Conservation (phyloP, 2,797 vertebrate genomes). For the Urosaurus nigricauda region DNA sequence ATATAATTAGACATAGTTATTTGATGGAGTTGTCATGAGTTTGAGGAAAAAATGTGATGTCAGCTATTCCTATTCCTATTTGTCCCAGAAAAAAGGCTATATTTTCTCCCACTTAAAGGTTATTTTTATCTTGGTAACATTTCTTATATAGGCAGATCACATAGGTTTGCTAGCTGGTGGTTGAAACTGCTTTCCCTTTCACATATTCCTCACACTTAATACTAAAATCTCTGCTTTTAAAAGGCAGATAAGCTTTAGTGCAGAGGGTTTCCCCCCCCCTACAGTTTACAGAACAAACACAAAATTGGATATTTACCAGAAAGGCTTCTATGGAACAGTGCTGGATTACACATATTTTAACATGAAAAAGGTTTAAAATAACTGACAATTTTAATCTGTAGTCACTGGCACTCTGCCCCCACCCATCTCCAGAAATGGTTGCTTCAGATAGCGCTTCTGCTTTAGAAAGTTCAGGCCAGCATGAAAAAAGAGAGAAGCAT, state of each 20-base stretch:
- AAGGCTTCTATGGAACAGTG: not conserved
- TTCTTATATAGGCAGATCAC: not conserved
- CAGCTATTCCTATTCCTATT: slow-evolving; percentile 8
- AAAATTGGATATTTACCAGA: not conserved
- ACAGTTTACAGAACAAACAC: not conserved
- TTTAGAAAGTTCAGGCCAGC: slow-evolving; percentile 39
- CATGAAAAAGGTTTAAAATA: slow-evolving; percentile 7
- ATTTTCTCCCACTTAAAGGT: not conserved
- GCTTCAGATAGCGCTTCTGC: slow-evolving; percentile 11
- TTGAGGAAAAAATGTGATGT: slow-evolving; percentile 29
- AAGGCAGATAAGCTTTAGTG: slow-evolving; percentile 7
- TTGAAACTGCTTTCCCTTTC: not conserved
- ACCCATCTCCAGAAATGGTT: not conserved
- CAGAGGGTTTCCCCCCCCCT: not conserved
- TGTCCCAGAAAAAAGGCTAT: not conserved
- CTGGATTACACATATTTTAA: rapidly evolving
- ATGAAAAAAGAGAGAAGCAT: not conserved
- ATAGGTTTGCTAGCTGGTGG: not conserved
- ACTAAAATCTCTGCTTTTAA: not conserved
- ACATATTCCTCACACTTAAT: not conserved
- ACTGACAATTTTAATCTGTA: not conserved
- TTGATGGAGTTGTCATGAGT: not conserved
- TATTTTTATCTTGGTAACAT: slow-evolving; percentile 33
- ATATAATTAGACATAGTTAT: slow-evolving; percentile 36
- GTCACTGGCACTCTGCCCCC: slow-evolving; percentile 23